Conservation (phyloP, 2,888 invertebrate genomes). For the Cyclophora punctaria region DNA sequence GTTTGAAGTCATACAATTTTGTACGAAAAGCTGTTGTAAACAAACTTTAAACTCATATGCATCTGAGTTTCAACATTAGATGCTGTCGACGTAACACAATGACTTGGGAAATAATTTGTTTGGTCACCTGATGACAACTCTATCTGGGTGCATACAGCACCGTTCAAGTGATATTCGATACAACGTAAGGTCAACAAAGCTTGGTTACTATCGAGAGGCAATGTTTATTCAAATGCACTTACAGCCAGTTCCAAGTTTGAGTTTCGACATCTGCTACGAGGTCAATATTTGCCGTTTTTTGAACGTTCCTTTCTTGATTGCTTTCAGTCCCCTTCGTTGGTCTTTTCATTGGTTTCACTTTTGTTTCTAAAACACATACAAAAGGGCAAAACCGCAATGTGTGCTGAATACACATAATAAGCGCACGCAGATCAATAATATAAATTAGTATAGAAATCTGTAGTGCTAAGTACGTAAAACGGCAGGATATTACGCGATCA, state of each 20-base stretch:
- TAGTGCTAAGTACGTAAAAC: slow-evolving; percentile 47
- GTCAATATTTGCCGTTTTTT: slow-evolving; percentile 70
- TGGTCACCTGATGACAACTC: slow-evolving; percentile 61
- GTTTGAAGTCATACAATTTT: no score
- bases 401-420: slow-evolving; percentile 18
- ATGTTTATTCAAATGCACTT: slow-evolving; percentile 73
- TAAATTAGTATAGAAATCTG: slow-evolving; percentile 47
- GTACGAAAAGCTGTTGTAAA: no score
- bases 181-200: slow-evolving; percentile 62
- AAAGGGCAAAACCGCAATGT: slow-evolving; percentile 14
- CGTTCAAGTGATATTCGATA: slow-evolving; percentile 52
- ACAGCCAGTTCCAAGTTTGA: slow-evolving; percentile 56
- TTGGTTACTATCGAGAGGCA: slow-evolving; percentile 58
- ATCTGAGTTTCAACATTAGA: slow-evolving; percentile 11
- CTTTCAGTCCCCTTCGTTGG: slow-evolving; percentile 34
- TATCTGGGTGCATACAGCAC: slow-evolving; percentile 37
- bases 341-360: slow-evolving; percentile 32
- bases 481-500: slow-evolving; percentile 68
- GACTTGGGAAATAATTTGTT: slow-evolving; percentile 28
- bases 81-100: slow-evolving; percentile 10
- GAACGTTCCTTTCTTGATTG: slow-evolving; percentile 46
- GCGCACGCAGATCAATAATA: slow-evolving; percentile 41
- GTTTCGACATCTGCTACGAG: slow-evolving; percentile 71
- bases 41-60: slow-evolving; percentile 3
- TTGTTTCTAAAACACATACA: slow-evolving; percentile 26